Base-by-base conservation (phyloP, 2,797 vertebrate genomes). In the Tiaroga cobitis region DNA sequence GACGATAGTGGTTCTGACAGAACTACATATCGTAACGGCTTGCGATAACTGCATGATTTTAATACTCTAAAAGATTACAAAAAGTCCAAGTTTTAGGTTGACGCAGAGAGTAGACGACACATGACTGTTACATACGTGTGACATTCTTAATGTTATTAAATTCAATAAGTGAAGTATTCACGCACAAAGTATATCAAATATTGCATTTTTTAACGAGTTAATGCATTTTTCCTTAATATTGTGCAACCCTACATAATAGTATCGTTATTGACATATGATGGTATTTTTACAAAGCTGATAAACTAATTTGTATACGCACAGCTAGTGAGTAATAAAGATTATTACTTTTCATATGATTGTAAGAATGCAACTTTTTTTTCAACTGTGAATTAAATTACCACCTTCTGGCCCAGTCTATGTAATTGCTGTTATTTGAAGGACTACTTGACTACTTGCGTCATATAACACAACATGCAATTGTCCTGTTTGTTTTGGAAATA, bases 331-430 rank as follows among this genome's bases (percentile, higher is more conserved):
- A 43, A 4, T 13, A 77, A 16, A 39, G 5, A 63, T 63, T 10
- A 61, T 18, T 39, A 2, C 4, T 59, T 61, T 61, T 59, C 0
- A 39, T 78, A 11, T 11, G 9, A 63, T 29, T 29, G 43, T 29
- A 54, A 76, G 5, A 76, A 56, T 54, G 29, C 19, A 7, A 11
- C n/a, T 74, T 24, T 77, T 15, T 76, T 24, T 46, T 75, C 11
- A n/a, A 3, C 63, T 80, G 69, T 37, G 54, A 61, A 65, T 18
- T 46, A 16, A 49, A 74, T 73, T 11, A 89, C 4, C 91, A 92
- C 87, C 92, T 94, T 87, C 90, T 93, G 93, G 90, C 43, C 59
- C 18, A 67, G 15, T 49, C 37, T 51, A 8, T 46, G 54, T 41
- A 85, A 54, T 32, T 32, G 61, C 26, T 63, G 26, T 63, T 29